Conservation (phyloP, 1,140 invertebrate species). For the Platyscapa corneri region DNA sequence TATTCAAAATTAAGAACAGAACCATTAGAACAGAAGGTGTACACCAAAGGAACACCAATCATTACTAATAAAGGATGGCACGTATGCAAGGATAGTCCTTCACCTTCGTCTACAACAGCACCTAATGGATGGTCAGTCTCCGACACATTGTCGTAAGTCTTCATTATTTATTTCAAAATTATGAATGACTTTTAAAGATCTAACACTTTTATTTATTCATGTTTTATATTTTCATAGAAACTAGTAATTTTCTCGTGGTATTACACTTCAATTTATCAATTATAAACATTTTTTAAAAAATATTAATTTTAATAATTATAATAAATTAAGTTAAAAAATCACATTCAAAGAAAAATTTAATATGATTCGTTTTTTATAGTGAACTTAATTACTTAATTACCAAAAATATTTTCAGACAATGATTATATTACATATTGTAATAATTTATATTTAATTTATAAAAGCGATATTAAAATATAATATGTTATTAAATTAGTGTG, state of each 20-base stretch:
- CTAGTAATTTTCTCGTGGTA: neutral
- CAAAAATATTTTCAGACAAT: too few species aligned
- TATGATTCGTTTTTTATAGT: too few species aligned
- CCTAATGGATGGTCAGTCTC: conserved; percentile 69
- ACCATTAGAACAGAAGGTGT: conserved; percentile 59
- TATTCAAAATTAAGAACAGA: conserved; percentile 5
- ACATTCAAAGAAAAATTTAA: too few species aligned
- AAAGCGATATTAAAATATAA: too few species aligned
- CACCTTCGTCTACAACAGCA: conserved; percentile 57
- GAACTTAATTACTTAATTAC: too few species aligned
- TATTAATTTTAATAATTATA: too few species aligned
- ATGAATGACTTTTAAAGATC: conserved; percentile 9
- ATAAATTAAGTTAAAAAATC: too few species aligned
- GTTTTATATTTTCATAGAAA: neutral
- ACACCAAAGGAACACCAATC: conserved; percentile 62
- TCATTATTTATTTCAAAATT: conserved; percentile 38
- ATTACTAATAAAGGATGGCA: conserved; percentile 65
- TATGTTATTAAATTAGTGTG: too few species aligned
- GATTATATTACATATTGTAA: too few species aligned
- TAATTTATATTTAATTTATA: too few species aligned
- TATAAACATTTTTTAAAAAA: too few species aligned
- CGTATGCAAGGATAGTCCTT: conserved; percentile 63
- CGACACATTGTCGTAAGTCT: conserved; percentile 65
- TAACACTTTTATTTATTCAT: conserved; percentile 5
- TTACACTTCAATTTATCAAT: neutral